These are phyloP conservation scores for Oxyteleia sp. DNA, from an alignment of 2,888 invertebrate species.

Conservation along the genomic window DNA sequence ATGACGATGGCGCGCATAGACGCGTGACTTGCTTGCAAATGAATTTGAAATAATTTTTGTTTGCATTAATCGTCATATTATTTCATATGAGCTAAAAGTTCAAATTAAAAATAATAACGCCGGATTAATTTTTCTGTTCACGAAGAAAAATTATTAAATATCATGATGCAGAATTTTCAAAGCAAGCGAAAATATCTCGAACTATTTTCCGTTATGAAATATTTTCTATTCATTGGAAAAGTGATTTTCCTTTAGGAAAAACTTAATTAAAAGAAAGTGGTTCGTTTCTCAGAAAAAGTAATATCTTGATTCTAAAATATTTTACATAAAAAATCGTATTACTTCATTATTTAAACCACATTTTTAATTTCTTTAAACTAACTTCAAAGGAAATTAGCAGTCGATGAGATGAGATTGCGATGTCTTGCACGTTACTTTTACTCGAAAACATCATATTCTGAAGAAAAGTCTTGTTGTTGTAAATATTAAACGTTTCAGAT, in stretches of 20 bases:
- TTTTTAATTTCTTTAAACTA: background rate
- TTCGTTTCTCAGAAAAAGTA: background rate
- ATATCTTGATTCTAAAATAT: background rate
- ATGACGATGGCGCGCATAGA: slow-evolving; percentile 1
- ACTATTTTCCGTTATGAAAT: background rate
- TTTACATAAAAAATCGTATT: background rate
- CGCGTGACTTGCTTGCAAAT: slow-evolving; percentile 29
- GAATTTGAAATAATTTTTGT: slow-evolving; percentile 17
- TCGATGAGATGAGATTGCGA: too few relatives aligned
- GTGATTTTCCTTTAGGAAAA: background rate
- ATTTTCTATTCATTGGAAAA: background rate
- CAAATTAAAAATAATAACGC: too few relatives aligned
- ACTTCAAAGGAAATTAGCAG: too few relatives aligned
- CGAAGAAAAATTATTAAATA: too few relatives aligned
- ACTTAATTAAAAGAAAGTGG: background rate
- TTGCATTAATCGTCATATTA: background rate
- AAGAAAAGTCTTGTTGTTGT: too few relatives aligned
- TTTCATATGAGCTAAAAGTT: too few relatives aligned
- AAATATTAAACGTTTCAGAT: too few relatives aligned
- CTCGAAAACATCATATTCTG: too few relatives aligned
- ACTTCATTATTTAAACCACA: background rate
- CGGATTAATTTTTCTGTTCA: too few relatives aligned
- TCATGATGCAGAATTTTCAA: too few relatives aligned
- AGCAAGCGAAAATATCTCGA: background rate
- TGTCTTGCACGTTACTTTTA: too few relatives aligned